Conservation (phyloP, 1,140 invertebrate genomes). For the Physella acuta region DNA sequence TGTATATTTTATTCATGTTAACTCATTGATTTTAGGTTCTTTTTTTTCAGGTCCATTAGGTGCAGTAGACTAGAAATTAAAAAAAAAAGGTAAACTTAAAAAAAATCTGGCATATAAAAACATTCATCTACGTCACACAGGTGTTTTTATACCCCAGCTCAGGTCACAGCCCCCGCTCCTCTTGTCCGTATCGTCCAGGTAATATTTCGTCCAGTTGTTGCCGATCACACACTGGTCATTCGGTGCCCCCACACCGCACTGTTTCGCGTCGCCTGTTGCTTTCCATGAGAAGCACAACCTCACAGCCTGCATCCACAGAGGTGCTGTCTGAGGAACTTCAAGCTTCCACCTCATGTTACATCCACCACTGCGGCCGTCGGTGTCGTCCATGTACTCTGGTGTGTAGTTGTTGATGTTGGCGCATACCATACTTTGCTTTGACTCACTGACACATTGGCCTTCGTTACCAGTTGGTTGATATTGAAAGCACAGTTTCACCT, state of each 20-base stretch:
- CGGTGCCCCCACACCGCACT: conserved; percentile 19
- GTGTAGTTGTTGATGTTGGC: conserved; percentile 25
- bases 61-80: no score
- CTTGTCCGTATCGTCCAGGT: conserved; percentile 30
- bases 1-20: no score
- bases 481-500: conserved; percentile 26
- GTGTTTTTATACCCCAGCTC: conserved; percentile 28
- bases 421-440: conserved; percentile 14
- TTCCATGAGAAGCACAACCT: conserved; percentile 27
- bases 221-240: conserved; percentile 19
- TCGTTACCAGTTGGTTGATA: conserved; percentile 26
- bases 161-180: conserved; percentile 21
- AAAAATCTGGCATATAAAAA: no score
- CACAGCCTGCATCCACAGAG: conserved; percentile 23
- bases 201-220: conserved; percentile 27
- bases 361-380: conserved; percentile 23
- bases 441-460: conserved; percentile 26
- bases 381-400: conserved; percentile 27
- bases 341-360: conserved; percentile 29
- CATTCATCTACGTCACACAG: no score
- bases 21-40: no score
- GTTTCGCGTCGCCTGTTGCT: conserved; percentile 25
- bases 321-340: conserved; percentile 17
- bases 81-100: no score
- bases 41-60: no score